Base-by-base conservation (phyloP, 2,113 vertebrate species). In the Sigmodon hispidus region DNA sequence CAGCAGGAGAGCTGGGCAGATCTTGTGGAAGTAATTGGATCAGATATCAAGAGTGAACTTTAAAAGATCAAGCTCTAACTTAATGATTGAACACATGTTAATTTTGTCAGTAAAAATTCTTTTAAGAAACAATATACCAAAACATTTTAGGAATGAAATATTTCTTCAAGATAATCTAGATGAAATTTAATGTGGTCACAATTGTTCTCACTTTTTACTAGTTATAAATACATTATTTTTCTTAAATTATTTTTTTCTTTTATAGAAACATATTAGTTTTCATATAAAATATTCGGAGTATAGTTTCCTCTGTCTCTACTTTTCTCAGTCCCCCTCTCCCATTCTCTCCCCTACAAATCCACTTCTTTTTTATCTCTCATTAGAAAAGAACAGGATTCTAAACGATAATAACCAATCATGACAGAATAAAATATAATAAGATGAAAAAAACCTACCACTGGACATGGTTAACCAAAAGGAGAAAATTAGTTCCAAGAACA, bases 81-180 rank as follows among this genome's bases (percentile, higher is more conserved):
- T 76, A 72, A 45, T 89, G 43, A 50, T 83, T 83, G 86, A 80
- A 95, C 1, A 50, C 1, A 7, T 89, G 29, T 61, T 87, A 91
- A 90, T 43, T 83, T 93, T 88, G 57, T 69, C 70, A 67, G 69
- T 59, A 26, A 86, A 86, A n/a, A 29, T 59, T 43, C 7, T 86
- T 90, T 90, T 92, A n/a, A 59, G 31, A 77, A 94, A 0, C n/a
- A 88, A 1, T 22, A 75, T 0, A 16, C 6, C 16, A 84, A 48
- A 83, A 84, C 1, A 73, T 9, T 75, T 92, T 84, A 92, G 8
- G 26, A 89, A 57, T 87, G 2, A 50, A 84, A 79, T 92, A 5
- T 90, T 88, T 87, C 36, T 92, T 95, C 31, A 57, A 16, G 17
- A 0, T 72, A 21, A 69, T 83, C 94, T 87, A 91, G 77, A 45